Base-by-base conservation (phyloP, 2,797 vertebrate genomes). In the Cynodonichthys magdalenae region DNA sequence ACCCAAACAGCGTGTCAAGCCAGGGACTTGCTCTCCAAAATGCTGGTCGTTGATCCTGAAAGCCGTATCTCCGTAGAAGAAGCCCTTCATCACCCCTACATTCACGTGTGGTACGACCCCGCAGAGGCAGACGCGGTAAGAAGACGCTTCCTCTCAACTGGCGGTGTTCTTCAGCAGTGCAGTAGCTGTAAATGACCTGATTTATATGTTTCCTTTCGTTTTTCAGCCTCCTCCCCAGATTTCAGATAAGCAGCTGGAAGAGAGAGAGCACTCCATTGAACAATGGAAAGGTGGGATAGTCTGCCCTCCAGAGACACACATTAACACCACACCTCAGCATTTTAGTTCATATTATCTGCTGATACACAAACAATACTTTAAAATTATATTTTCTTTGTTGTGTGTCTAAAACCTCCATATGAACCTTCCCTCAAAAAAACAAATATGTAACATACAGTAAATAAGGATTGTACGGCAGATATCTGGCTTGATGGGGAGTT, bases 11-110 rank as follows among this genome's bases (percentile, higher is more conserved):
- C 96, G 50, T 92, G 94, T 90, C 97, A 99, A 91, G 97, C 97
- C 67, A 94, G 96, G 86, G 97, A 99, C 88, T 91, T 99, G 87
- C 90, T 98, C 73, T 98, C 96, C 65, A 98, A 97, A 93, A 99
- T 99, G 97, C 91, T 99, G 72, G 97, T 99, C 75, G 95, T 99
- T 50, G 97, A 98, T 90, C 97, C 97, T 0, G 96, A 97, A 87
- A 92, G 93, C 79, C 95, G 96, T 55, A 97, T 98, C 90, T 98
- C 96, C 3, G 97, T 98, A 62, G 96, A 99, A 63, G 97, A 98
- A 81, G 97, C 97, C 65, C 90, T 99, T 69, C 95, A 92, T 73
- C 96, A 99, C 86, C 96, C 96, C 20, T 98, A 99, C 80, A 99
- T 98, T 46, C 95, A 96, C 2, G 96, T 98, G 72, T 99, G 97